Evolutionary conservation across 2,888 invertebrate genomes (phyloP).

Genomic region (Limnephilus auricula): DNA sequence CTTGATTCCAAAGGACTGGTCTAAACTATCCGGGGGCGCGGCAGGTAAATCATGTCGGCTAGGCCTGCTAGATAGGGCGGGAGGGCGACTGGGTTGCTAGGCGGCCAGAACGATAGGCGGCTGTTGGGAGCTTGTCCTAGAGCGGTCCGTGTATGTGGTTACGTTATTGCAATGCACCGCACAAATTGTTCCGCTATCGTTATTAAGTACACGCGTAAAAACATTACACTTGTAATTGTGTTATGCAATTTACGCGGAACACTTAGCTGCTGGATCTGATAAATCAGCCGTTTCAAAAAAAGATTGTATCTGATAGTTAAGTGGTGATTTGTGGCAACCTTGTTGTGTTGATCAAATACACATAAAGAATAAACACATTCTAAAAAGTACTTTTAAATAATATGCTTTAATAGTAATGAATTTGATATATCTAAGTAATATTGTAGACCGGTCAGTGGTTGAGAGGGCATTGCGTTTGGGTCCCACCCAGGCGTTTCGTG

Average conservation of each 20-base stretch:
- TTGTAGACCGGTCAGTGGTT: too few species aligned
- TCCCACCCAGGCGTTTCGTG: too few species aligned
- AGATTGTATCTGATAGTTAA: background rate
- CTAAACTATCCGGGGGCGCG: conserved; percentile 35
- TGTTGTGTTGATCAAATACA: background rate
- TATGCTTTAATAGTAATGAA: background rate
- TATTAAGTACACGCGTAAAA: conserved; percentile 45
- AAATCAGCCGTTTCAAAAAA: conserved; percentile 17
- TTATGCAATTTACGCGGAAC: conserved; percentile 41
- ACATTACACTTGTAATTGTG: conserved; percentile 41
- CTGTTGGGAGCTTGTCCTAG: conserved; percentile 48
- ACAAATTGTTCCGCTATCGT: conserved; percentile 56
- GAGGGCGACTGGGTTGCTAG: background rate
- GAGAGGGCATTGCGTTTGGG: too few species aligned
- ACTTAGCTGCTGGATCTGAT: conserved; percentile 11
- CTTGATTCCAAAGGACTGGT: background rate
- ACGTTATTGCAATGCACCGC: conserved; percentile 44
- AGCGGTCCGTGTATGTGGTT: conserved; percentile 52
- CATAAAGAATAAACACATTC: background rate
- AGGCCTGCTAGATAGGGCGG: background rate
- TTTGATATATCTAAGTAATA: background rate
- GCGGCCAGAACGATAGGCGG: background rate
- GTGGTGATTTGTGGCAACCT: background rate
- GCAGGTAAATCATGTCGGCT: conserved; percentile 42
- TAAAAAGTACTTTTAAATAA: background rate